phyloP scores from a whole-genome alignment of 2,113 vertebrate species.

The Mus musculus region GRCm39 chr4:149416001-149416500 shows the following conservation, averaged over 20 bases:
- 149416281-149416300: not conserved
- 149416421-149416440: not conserved
- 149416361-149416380: fast-evolving
- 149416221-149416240: not conserved
- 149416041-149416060: not conserved
- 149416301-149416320: not conserved
- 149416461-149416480: too few species aligned
- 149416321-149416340: not conserved
- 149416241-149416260: not conserved
- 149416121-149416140: not conserved
- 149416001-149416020: not conserved
- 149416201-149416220: not conserved
- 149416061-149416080: not conserved
- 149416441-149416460: too few species aligned
- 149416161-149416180: not conserved
- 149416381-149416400: not conserved
- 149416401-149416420: not conserved
- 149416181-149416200: not conserved
- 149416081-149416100: not conserved
- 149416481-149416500: not conserved
- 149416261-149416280: not conserved
- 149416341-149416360: not conserved
- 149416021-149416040: too few species aligned
- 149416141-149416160: not conserved
- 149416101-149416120: not conserved